phyloP scores from a whole-genome alignment of 2,797 vertebrate species.

The Nannoperca australis region DNA sequence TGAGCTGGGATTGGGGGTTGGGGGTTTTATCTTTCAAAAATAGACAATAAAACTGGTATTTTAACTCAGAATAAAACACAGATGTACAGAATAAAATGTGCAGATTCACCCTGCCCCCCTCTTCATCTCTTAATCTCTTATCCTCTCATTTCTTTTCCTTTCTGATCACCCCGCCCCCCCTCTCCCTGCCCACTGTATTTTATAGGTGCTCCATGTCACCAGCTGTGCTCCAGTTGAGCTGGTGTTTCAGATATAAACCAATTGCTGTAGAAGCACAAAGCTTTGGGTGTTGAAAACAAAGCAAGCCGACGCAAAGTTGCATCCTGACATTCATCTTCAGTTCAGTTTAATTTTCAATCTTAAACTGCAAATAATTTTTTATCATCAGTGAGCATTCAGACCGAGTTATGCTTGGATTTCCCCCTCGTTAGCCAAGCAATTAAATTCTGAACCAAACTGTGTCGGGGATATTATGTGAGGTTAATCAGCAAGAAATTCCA shows the following conservation, averaged over 20 bases:
- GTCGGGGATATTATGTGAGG: neutral
- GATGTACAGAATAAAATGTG: constrained; percentile 54
- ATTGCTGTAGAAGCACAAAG: constrained; percentile 31
- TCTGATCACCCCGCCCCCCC: constrained; percentile 52
- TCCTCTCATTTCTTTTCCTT: constrained; percentile 64
- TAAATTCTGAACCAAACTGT: neutral
- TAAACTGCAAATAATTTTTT: neutral
- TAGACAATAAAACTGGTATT: constrained; percentile 49
- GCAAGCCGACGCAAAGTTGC: neutral
- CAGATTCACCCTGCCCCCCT: constrained; percentile 27
- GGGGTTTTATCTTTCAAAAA: constrained; percentile 32
- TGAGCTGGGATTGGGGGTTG: neutral
- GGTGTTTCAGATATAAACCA: constrained; percentile 56
- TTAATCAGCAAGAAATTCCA: neutral
- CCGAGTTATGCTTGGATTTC: neutral
- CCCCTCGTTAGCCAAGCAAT: neutral
- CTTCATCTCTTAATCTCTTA: constrained; percentile 71
- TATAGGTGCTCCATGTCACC: constrained; percentile 65
- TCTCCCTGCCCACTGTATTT: constrained; percentile 37
- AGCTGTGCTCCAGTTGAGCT: constrained; percentile 66
- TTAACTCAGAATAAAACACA: constrained; percentile 46
- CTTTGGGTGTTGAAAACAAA: constrained; percentile 24
- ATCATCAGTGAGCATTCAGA: neutral
- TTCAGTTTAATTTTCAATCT: constrained; percentile 10
- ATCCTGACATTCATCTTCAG: neutral